Percentiles rank a stretch among this genome's conserved stretches.
These are phyloP conservation scores for Sceliomorpha sp. DNA, from an alignment of 2,888 invertebrate species.

Conservation along the genomic window DNA sequence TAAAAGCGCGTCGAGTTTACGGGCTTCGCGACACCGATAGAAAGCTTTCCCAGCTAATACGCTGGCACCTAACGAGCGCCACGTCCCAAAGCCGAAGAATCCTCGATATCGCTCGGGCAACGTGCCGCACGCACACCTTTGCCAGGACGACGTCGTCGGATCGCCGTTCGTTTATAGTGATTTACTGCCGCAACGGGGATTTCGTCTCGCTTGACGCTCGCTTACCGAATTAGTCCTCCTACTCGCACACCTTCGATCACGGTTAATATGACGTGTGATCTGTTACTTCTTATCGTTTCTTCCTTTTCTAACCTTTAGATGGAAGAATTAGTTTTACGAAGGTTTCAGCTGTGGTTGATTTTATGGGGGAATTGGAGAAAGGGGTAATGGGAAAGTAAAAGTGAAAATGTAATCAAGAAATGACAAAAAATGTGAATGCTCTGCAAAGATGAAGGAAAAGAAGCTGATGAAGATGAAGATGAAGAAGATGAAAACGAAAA, in stretches of 20 bases:
- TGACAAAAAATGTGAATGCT: too few relatives aligned
- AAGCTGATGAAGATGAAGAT: too few relatives aligned
- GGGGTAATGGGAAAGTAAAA: too few relatives aligned
- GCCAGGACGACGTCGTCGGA: background rate
- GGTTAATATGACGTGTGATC: conserved; percentile 36
- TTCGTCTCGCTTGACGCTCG: conserved; percentile 64
- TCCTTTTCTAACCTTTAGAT: background rate
- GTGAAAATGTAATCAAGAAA: too few relatives aligned
- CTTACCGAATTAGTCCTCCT: conserved; percentile 64
- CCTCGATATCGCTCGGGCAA: background rate
- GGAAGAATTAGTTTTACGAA: background rate
- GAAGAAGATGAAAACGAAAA: too few relatives aligned
- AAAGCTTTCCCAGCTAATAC: too few relatives aligned
- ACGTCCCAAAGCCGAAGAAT: too few relatives aligned
- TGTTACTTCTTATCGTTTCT: conserved; percentile 7
- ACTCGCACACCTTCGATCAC: conserved; percentile 50
- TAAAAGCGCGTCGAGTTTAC: too few relatives aligned
- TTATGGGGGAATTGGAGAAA: too few relatives aligned
- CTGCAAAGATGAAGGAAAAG: too few relatives aligned
- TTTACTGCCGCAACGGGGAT: conserved; percentile 61
- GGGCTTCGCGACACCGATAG: too few relatives aligned
- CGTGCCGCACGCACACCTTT: background rate
- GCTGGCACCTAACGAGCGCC: background rate
- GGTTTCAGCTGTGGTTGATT: too few relatives aligned
- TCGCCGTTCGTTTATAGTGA: conserved; percentile 57